These are phyloP conservation scores for Brachionus rotundiformis DNA, from an alignment of 1,140 invertebrate genomes.

Conservation along the genomic window DNA sequence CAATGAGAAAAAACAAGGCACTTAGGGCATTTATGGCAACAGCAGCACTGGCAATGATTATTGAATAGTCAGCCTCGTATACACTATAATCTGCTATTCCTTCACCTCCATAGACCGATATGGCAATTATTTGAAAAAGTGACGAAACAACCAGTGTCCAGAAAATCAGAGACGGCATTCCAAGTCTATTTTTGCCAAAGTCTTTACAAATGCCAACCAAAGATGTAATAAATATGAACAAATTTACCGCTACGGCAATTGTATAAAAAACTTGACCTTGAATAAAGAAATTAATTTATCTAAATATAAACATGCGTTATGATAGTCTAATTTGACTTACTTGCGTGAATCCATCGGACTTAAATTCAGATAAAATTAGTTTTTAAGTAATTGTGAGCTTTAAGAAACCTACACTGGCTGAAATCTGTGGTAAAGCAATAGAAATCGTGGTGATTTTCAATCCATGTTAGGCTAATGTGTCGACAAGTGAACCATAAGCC, in stretches of 20 bases:
- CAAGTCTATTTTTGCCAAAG: conserved; percentile 26
- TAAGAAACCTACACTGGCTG: background rate
- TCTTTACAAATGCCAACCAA: conserved; percentile 39
- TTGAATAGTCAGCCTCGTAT: conserved; percentile 42
- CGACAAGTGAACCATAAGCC: conserved; percentile 50
- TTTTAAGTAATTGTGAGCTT: background rate
- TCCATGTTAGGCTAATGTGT: background rate
- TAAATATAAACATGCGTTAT: no score
- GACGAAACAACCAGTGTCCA: conserved; percentile 41
- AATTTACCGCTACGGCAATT: conserved; percentile 7
- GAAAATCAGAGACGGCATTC: conserved; percentile 32
- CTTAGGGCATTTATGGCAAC: conserved; percentile 17
- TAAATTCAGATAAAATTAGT: background rate
- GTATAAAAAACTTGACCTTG: conserved; percentile 34
- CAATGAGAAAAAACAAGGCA: conserved; percentile 42
- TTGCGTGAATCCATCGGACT: conserved; percentile 46
- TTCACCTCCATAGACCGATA: conserved; percentile 41
- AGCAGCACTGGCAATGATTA: conserved; percentile 43
- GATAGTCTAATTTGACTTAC: background rate
- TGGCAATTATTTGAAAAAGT: conserved; percentile 29
- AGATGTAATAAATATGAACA: background rate
- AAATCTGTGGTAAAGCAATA: conserved; percentile 22
- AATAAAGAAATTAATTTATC: background rate
- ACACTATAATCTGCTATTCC: conserved; percentile 7
- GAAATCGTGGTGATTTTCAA: conserved; percentile 21